Evolutionary conservation across 2,888 invertebrate genomes (phyloP).

Genomic region (Ectemnius cavifrons): DNA sequence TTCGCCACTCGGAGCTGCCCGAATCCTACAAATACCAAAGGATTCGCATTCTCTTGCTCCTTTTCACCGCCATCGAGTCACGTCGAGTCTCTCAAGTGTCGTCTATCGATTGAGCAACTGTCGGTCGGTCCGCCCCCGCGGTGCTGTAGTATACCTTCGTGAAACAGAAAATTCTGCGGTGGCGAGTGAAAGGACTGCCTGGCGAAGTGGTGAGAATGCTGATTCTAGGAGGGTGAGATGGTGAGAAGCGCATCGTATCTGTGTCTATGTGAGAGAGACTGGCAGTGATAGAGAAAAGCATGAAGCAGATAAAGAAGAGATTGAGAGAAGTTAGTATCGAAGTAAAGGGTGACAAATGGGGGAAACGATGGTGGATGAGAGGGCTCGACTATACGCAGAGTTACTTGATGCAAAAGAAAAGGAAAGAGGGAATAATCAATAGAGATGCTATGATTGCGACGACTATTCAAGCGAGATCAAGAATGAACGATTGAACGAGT

Average conservation of each 20-base stretch:
- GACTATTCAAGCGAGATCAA: conserved; percentile 47
- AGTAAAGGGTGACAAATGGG: conserved; percentile 8
- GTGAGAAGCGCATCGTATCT: background rate
- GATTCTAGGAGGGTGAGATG: background rate
- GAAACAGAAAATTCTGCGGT: conserved; percentile 13
- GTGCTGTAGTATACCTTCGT: conserved; percentile 2
- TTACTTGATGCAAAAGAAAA: background rate
- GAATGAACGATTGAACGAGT: conserved; percentile 27
- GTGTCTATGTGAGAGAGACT: conserved; percentile 8
- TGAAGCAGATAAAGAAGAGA: background rate
- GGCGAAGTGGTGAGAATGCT: background rate
- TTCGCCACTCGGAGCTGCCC: too few relatives aligned
- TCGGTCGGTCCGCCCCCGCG: conserved; percentile 8
- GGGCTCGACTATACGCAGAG: conserved; percentile 1
- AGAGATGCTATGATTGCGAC: conserved; percentile 19
- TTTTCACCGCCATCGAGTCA: conserved; percentile 28
- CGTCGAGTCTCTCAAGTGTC: conserved; percentile 22
- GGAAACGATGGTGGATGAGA: conserved; percentile 6
- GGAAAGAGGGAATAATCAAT: conserved; percentile 16
- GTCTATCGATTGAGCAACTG: conserved; percentile 51
- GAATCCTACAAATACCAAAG: too few relatives aligned
- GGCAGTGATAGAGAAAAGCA: background rate
- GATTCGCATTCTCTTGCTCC: background rate
- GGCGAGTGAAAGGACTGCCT: background rate
- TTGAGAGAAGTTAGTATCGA: conserved; percentile 16